Evolutionary conservation across 2,113 vertebrate genomes (phyloP).

Genomic region (Hypocryptadius cinnamomeus): DNA sequence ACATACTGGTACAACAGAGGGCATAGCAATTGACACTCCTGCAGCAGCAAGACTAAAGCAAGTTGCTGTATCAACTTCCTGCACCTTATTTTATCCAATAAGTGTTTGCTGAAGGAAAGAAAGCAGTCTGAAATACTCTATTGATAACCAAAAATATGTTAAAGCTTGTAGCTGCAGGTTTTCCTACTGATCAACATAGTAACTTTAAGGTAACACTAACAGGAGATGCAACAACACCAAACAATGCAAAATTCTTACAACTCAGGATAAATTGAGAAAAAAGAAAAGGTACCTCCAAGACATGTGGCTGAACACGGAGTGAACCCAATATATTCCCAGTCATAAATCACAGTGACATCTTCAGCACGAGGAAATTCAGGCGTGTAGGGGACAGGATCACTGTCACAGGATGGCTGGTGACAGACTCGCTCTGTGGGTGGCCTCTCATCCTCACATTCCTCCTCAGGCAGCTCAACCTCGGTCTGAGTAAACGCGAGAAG

Average conservation of each 20-base stretch:
- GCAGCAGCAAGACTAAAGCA: neutral
- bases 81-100: neutral
- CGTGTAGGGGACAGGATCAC: neutral
- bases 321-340: constrained; percentile 87
- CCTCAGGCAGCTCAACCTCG: constrained; percentile 84
- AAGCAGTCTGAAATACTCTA: neutral
- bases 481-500: constrained; percentile 83
- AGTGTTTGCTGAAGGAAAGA: neutral
- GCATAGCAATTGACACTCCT: neutral
- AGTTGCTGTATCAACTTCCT: neutral
- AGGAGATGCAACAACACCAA: neutral
- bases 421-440: constrained; percentile 72
- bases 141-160: neutral
- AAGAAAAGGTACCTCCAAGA: constrained; percentile 69
- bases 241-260: neutral
- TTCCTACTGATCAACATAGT: neutral
- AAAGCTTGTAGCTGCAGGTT: neutral
- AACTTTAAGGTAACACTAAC: neutral
- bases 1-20: neutral
- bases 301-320: constrained; percentile 83
- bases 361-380: neutral
- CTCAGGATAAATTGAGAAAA: neutral
- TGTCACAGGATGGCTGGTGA: constrained; percentile 67
- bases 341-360: constrained; percentile 55
- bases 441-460: constrained; percentile 77